phyloP scores from a whole-genome alignment of 2,113 vertebrate species.

The Tricholaema leucomelas region DNA sequence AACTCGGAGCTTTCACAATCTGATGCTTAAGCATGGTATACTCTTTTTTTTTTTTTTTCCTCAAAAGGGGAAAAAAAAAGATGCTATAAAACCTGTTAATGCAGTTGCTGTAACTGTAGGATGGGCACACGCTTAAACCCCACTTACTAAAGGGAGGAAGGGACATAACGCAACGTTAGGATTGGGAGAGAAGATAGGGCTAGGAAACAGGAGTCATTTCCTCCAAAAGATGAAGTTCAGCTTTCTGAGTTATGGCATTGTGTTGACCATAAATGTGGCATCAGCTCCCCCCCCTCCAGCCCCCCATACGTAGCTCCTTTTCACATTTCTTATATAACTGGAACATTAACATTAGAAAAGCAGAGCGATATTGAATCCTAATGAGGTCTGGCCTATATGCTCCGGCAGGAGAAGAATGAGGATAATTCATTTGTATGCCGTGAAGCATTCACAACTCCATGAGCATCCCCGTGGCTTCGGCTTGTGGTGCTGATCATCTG shows the following conservation, averaged over 20 bases:
- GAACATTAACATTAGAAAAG: slow-evolving; percentile 83
- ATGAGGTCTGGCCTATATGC: slow-evolving; percentile 79
- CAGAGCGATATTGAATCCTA: slow-evolving; percentile 79
- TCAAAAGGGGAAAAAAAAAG: neutral
- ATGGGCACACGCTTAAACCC: slow-evolving; percentile 20
- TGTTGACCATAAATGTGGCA: slow-evolving; percentile 52
- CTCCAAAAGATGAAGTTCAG: slow-evolving; percentile 54
- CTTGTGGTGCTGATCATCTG: slow-evolving; percentile 90
- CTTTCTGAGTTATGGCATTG: slow-evolving; percentile 65
- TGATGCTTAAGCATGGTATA: slow-evolving; percentile 45
- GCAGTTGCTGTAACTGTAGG: slow-evolving; percentile 33
- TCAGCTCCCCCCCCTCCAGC: neutral
- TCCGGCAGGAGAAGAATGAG: slow-evolving; percentile 75
- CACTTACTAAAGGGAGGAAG: slow-evolving; percentile 20
- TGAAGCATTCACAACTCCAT: slow-evolving; percentile 77
- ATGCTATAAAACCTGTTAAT: slow-evolving; percentile 5
- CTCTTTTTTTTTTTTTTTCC: neutral
- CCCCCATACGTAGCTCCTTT: neutral
- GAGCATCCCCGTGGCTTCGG: slow-evolving; percentile 82
- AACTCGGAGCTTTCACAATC: slow-evolving; percentile 16
- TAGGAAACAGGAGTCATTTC: slow-evolving; percentile 40
- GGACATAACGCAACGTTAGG: slow-evolving; percentile 33
- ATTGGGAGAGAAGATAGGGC: slow-evolving; percentile 42
- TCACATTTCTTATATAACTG: slow-evolving; percentile 76
- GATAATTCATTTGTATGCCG: slow-evolving; percentile 90